phyloP scores from a whole-genome alignment of 2,888 invertebrate genomes.

The Cheilosia grossa region DNA sequence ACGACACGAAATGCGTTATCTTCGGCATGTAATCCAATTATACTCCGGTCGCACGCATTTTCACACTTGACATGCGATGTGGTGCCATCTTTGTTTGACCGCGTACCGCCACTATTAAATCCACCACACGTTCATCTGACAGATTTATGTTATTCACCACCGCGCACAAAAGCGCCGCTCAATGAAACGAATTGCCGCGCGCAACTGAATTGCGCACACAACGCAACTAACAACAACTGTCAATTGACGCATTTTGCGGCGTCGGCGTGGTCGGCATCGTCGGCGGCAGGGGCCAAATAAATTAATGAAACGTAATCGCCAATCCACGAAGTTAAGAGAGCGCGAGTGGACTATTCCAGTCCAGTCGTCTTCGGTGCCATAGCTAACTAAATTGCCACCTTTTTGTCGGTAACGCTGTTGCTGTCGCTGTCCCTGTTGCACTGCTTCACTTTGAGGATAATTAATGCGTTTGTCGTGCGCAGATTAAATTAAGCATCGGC shows the following conservation, averaged over 20 bases:
- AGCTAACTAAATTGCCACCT: slow-evolving; percentile 66
- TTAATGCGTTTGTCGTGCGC: slow-evolving; percentile 74
- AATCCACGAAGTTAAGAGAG: slow-evolving; percentile 62
- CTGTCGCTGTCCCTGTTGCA: slow-evolving; percentile 46
- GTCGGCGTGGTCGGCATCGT: neutral
- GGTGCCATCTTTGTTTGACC: slow-evolving; percentile 69
- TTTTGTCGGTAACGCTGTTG: slow-evolving; percentile 69
- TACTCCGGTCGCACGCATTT: slow-evolving; percentile 65
- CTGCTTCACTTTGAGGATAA: slow-evolving; percentile 64
- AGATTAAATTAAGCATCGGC: slow-evolving; percentile 72
- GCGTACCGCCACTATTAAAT: slow-evolving; percentile 68
- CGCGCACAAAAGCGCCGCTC: slow-evolving; percentile 65
- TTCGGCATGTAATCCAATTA: slow-evolving; percentile 63
- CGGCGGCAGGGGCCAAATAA: slow-evolving; percentile 60
- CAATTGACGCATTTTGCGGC: slow-evolving; percentile 71
- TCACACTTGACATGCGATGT: slow-evolving; percentile 70
- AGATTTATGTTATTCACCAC: slow-evolving; percentile 73
- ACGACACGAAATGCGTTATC: slow-evolving; percentile 60
- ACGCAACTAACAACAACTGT: slow-evolving; percentile 70
- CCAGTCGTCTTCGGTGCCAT: slow-evolving; percentile 5
- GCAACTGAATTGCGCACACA: slow-evolving; percentile 25
- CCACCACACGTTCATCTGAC: slow-evolving; percentile 72
- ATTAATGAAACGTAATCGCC: slow-evolving; percentile 74
- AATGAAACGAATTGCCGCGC: slow-evolving; percentile 56
- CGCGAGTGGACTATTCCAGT: slow-evolving; percentile 3